These are phyloP conservation scores for Xanthorhoe designata DNA, from an alignment of 2,888 invertebrate genomes.

Conservation along the genomic window DNA sequence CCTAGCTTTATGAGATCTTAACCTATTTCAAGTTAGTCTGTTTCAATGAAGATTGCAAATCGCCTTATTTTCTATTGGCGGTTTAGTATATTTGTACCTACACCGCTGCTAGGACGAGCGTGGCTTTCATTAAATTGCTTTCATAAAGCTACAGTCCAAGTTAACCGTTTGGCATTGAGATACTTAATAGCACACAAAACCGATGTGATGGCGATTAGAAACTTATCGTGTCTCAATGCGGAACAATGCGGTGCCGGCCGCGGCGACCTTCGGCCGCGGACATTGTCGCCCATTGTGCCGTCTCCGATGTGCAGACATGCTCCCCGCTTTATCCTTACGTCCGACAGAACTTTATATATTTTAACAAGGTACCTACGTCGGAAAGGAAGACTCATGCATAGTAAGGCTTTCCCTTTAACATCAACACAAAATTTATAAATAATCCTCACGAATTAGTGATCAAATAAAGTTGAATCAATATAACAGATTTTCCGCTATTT, in stretches of 20 bases:
- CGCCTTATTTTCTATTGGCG: not conserved
- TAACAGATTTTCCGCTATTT: slow-evolving; percentile 22
- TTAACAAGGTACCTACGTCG: not conserved
- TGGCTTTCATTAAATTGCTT: not conserved
- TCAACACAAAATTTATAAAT: not conserved
- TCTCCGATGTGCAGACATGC: too few species aligned
- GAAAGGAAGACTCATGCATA: not conserved
- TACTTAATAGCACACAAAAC: not conserved
- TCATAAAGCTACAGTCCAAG: not conserved
- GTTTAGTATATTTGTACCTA: not conserved
- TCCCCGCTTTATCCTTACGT: not conserved
- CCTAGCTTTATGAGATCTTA: not conserved
- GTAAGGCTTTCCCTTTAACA: not conserved
- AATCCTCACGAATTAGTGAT: not conserved
- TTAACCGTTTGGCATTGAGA: not conserved
- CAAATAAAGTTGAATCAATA: slow-evolving; percentile 1
- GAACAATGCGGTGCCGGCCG: not conserved
- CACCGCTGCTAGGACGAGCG: not conserved
- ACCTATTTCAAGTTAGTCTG: not conserved
- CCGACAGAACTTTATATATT: not conserved
- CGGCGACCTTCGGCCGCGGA: not conserved
- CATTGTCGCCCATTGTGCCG: not conserved
- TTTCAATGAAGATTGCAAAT: not conserved
- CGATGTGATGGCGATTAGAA: not conserved
- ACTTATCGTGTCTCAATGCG: not conserved